These are phyloP conservation scores for Actias luna DNA, from an alignment of 2,888 invertebrate genomes.

Conservation along the genomic window DNA sequence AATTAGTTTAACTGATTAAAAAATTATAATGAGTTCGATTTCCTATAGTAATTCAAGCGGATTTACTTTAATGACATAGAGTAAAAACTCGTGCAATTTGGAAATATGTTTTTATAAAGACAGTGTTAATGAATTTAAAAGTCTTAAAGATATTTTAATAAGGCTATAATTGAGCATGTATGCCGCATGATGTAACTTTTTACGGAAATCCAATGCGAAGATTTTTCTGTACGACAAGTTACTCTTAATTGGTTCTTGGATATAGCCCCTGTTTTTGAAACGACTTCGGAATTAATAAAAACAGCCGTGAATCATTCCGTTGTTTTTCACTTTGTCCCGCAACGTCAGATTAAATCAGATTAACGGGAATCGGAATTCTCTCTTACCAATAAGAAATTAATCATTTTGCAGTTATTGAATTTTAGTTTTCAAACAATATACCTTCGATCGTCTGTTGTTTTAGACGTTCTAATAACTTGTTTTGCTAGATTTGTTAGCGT, in stretches of 20 bases:
- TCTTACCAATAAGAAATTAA: slow-evolving; percentile 8
- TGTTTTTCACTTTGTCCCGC: slow-evolving; percentile 27
- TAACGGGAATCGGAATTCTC: slow-evolving; percentile 22
- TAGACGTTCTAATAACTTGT: slow-evolving; percentile 32
- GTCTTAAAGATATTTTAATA: slow-evolving; percentile 54
- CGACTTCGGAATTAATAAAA: slow-evolving; percentile 24
- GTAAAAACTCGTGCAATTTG: background rate
- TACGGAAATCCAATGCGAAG: slow-evolving; percentile 36
- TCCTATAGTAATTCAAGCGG: slow-evolving; percentile 25
- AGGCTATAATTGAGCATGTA: slow-evolving; percentile 55
- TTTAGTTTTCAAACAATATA: background rate
- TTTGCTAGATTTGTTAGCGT: slow-evolving; percentile 52
- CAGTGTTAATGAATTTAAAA: slow-evolving; percentile 15
- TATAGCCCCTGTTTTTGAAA: slow-evolving; percentile 26
- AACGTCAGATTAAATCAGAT: slow-evolving; percentile 30
- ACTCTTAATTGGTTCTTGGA: slow-evolving; percentile 55
- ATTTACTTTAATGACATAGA: background rate
- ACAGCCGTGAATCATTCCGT: slow-evolving; percentile 31
- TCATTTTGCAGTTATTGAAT: slow-evolving; percentile 2
- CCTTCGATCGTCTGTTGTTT: background rate
- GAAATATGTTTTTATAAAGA: background rate
- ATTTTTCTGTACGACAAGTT: slow-evolving; percentile 42
- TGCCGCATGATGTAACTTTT: slow-evolving; percentile 41
- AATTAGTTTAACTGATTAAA: slow-evolving; percentile 25
- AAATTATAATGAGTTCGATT: slow-evolving; percentile 27